These are phyloP conservation scores for Mesorhabditis sp. DNA, from an alignment of 2,888 invertebrate species.

Conservation along the genomic window DNA sequence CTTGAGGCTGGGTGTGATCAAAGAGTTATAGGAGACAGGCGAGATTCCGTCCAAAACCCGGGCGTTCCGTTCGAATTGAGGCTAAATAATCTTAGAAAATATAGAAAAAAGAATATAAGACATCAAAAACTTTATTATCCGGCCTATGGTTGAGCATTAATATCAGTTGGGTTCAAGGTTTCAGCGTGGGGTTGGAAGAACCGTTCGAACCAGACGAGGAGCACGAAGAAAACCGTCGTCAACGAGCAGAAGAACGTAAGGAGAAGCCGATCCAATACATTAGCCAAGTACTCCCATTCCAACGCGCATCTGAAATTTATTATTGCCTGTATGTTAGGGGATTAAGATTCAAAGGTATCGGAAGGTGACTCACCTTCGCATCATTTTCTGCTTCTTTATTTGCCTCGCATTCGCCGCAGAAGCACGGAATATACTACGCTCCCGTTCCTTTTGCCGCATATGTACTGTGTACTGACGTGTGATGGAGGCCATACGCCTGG, in stretches of 20 bases:
- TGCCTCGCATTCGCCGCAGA: constrained; percentile 21
- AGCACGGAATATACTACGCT: constrained; percentile 19
- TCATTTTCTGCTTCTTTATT: constrained; percentile 52
- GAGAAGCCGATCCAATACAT: constrained; percentile 49
- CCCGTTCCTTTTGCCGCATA: constrained; percentile 25
- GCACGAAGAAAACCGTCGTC: constrained; percentile 44
- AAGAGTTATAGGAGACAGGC: no score
- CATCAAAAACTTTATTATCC: no score
- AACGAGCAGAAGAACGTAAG: constrained; percentile 47
- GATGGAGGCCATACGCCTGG: constrained; percentile 36
- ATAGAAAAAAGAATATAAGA: no score
- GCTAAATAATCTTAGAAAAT: no score
- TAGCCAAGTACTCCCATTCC: constrained; percentile 56
- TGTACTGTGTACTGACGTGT: constrained; percentile 45
- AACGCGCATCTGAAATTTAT: constrained; percentile 40
- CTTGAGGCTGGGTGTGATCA: no score
- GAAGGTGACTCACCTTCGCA: constrained; percentile 34
- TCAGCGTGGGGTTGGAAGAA: constrained; percentile 21
- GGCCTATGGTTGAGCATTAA: no score
- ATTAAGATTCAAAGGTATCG: not conserved
- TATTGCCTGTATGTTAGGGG: no score
- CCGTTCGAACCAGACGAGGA: constrained; percentile 46
- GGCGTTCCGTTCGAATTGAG: no score
- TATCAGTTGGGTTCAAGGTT: no score
- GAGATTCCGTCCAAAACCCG: no score